Evolutionary conservation across 2,113 vertebrate genomes (phyloP).

Genomic region (Crotalus tigris): DNA sequence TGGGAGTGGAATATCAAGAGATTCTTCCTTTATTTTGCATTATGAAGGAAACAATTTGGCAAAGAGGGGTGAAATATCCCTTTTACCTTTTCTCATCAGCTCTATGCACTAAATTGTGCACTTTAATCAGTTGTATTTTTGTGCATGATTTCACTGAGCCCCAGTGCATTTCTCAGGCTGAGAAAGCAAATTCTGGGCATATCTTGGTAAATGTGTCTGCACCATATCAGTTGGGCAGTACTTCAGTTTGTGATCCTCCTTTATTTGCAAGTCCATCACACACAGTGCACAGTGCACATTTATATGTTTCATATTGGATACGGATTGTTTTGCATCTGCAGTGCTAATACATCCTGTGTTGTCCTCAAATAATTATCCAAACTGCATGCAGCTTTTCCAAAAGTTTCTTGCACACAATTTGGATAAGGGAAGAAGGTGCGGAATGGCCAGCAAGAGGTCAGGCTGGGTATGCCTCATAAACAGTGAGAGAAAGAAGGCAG

Average conservation of each 20-base stretch:
- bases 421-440: neutral
- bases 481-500: neutral
- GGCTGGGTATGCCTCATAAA: neutral
- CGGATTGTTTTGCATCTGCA: neutral
- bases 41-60: neutral
- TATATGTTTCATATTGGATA: neutral
- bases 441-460: neutral
- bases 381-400: neutral
- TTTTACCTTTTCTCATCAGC: neutral
- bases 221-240: neutral
- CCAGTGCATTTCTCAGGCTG: neutral
- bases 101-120: neutral
- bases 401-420: neutral
- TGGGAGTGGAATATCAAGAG: neutral
- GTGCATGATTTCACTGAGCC: neutral
- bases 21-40: neutral
- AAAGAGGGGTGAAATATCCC: neutral
- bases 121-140: neutral
- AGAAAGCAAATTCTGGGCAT: neutral
- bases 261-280: neutral
- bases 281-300: neutral
- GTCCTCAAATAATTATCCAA: neutral
- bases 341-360: neutral
- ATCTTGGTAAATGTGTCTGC: neutral
- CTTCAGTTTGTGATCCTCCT: neutral